phyloP scores from a whole-genome alignment of 2,113 vertebrate genomes.

The Regulus satrapa region DNA sequence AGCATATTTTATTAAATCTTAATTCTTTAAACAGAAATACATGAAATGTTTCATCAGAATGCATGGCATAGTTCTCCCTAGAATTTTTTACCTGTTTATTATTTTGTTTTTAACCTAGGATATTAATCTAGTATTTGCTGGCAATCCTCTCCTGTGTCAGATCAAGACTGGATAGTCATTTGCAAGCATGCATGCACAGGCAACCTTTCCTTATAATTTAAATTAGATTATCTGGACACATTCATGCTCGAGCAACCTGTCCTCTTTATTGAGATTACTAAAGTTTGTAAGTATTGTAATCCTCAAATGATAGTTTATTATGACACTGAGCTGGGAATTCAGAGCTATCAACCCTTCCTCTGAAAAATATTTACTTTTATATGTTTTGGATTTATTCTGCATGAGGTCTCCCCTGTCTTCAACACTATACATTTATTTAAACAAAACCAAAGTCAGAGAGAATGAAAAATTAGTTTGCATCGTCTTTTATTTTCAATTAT shows the following conservation, averaged over 20 bases:
- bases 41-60: not conserved
- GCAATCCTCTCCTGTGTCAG: not conserved
- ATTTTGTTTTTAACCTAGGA: not conserved
- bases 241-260: not conserved
- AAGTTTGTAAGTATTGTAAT: not conserved
- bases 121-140: not conserved
- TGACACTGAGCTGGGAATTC: not conserved
- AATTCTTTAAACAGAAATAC: not conserved
- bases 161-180: not conserved
- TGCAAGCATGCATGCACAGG: not conserved
- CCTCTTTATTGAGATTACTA: not conserved
- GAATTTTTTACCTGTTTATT: not conserved
- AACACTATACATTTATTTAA: not conserved
- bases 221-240: not conserved
- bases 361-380: not conserved
- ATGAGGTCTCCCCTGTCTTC: not conserved
- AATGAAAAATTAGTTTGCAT: not conserved
- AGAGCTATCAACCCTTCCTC: not conserved
- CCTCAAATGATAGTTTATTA: not conserved
- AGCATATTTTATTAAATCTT: not conserved
- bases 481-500: not conserved
- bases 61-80: not conserved
- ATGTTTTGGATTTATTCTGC: not conserved
- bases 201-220: not conserved
- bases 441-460: not conserved